Base-by-base conservation (phyloP, 2,888 invertebrate species). In the Rhingia rostrata region DNA sequence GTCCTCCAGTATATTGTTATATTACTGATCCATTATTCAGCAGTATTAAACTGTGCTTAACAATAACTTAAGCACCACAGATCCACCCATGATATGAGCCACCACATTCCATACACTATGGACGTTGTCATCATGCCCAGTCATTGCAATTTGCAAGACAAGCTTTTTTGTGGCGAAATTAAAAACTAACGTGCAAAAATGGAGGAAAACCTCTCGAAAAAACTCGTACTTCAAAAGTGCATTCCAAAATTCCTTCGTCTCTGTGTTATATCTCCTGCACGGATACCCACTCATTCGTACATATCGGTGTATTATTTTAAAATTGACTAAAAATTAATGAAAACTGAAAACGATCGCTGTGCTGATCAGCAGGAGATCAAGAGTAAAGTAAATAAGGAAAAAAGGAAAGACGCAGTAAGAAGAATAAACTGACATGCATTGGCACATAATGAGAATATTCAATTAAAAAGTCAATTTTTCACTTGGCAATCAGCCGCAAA, bases 381-480 rank as follows among this genome's bases (percentile, higher is more conserved):
- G n/a, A 22, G 39, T 41, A 64, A 60, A 37, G n/a, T 9, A 10
- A 14, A 33, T 39, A 7, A 60, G 41, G 22, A 22, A 22, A 22
- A 22, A 22, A 2, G 1, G 1, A 22, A 22, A 22, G 22, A 22
- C 22, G 22, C 1, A 22, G 22, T 22, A 22, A 54, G n/a, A 74
- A 66, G 67, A 74, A 67, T 37, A 37, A 67, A 75, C 64, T 51
- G 66, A 66, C 60, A 32, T 35, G 67, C 69, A 81, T 80, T 63
- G 70, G 53, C 63, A 66, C 30, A 84, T 80, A 84, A 84, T 80
- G 74, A 80, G 74, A 75, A 80, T 80, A 84, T 84, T 84, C 84
- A 84, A 84, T 84, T 84, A 84, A 84, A 84, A 84, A 80, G 74
- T 84, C 84, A 84, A 84, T 84, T 84, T 84, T 80, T 84, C 83